Percentiles rank a stretch among this genome's conserved stretches.
Evolutionary conservation across 2,888 invertebrate genomes (phyloP).

Genomic region (Osedax frankpressi): DNA sequence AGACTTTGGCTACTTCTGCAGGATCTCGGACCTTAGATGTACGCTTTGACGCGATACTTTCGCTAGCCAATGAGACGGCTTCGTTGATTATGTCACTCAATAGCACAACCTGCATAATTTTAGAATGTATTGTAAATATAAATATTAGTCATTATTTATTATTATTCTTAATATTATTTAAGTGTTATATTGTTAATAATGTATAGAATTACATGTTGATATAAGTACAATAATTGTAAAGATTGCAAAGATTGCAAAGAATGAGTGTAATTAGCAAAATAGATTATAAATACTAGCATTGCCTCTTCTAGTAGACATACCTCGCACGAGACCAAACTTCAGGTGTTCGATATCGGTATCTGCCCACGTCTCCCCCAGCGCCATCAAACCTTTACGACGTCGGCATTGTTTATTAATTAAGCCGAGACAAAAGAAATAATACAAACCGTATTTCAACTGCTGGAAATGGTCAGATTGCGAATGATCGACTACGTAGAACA

Average conservation of each 20-base stretch:
- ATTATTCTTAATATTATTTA: too few relatives aligned
- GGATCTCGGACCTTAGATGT: conserved; percentile 60
- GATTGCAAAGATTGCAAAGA: too few relatives aligned
- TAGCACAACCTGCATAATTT: conserved; percentile 69
- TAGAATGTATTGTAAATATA: too few relatives aligned
- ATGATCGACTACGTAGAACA: not conserved
- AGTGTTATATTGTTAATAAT: too few relatives aligned
- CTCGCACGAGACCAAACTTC: conserved; percentile 76
- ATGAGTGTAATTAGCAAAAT: too few relatives aligned
- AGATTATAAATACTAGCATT: too few relatives aligned
- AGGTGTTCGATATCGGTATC: conserved; percentile 50
- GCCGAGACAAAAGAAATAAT: not conserved
- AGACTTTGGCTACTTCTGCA: conserved; percentile 52
- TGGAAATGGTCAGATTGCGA: conserved; percentile 37
- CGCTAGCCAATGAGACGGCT: conserved; percentile 46
- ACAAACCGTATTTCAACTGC: conserved; percentile 43
- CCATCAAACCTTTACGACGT: conserved; percentile 13
- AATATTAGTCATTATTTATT: too few relatives aligned
- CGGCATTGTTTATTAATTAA: conserved; percentile 3
- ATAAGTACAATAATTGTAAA: too few relatives aligned
- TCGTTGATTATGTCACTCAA: conserved; percentile 75
- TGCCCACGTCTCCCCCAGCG: not conserved
- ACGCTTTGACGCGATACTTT: not conserved
- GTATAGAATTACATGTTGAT: too few relatives aligned
- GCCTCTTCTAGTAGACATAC: conserved; percentile 84